Base-by-base conservation (phyloP, 1,140 invertebrate genomes). In the Archegozetes longisetosus region DNA sequence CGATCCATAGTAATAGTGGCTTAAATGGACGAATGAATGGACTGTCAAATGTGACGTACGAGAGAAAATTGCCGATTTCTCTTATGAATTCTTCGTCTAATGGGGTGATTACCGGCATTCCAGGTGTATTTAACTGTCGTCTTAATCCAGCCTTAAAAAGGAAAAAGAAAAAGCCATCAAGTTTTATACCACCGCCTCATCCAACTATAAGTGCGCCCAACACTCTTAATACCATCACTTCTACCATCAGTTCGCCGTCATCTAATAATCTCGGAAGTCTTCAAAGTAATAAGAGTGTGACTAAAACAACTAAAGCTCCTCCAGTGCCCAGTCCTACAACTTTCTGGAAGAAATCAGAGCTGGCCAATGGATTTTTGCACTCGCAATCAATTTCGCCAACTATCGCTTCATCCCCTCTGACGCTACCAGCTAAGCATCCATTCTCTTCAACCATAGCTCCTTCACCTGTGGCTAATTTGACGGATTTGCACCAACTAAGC, bases 131-230 rank as follows among this genome's bases (percentile, higher is more conserved):
- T 67, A 91, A 89, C 70, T 91, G 88, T 69, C 77, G 86, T 32
- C 87, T 91, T 0, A 88, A 87, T 71, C 84, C 85, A 4, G 76
- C 78, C 14, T 73, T 77, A 47, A 85, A 84, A 66, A 77, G 86
- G 23, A 90, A 90, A 68, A 89, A 88, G 71, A 91, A 91, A 68
- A 89, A 89, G 68, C 86, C 86, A 13, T 88, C 86, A 0, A 82
- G 80, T 1, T 88, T 89, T 69, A 81, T 89, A 2, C 86, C 85
- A 1, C 84, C 85, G 13, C 86, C 86, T 2, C 54, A 55, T 40
- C 17, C 26, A 51, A 4, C 6, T 6, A 51, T 51, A 9, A 51
- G 6, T 20, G 24, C 24, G 25, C 4, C 24, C 17, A 22, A 53
- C 28, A 2, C 24, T 9, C n/a, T n/a, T 2, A 23, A 17, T 29